These are phyloP conservation scores for Sabatieria punctata DNA, from an alignment of 2,888 invertebrate genomes.

Conservation along the genomic window DNA sequence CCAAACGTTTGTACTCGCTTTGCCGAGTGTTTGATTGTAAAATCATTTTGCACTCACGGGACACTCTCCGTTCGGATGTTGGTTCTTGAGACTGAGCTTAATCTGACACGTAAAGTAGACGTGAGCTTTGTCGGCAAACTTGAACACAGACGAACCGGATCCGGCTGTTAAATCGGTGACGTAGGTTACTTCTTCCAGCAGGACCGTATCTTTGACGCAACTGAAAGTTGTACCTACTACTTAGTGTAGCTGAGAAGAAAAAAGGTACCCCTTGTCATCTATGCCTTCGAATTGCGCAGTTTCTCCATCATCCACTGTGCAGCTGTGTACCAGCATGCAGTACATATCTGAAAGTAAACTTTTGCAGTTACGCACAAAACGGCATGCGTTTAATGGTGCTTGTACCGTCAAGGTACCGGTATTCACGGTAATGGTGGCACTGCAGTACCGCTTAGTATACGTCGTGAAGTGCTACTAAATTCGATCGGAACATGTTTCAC, in stretches of 20 bases:
- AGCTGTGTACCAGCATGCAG: slow-evolving; percentile 10
- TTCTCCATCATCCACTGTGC: slow-evolving; percentile 9
- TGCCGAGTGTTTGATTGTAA: too few species aligned
- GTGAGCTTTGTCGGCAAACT: slow-evolving; percentile 8
- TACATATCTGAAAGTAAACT: slow-evolving; percentile 6
- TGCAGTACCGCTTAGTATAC: too few species aligned
- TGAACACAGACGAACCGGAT: slow-evolving; percentile 7
- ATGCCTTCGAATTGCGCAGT: neutral
- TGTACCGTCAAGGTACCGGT: neutral
- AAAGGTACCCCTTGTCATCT: slow-evolving; percentile 7
- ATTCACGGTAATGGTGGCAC: too few species aligned
- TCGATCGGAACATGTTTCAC: too few species aligned
- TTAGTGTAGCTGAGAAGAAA: neutral
- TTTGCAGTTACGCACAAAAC: neutral
- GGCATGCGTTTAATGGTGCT: too few species aligned
- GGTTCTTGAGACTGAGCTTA: slow-evolving; percentile 3
- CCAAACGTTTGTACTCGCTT: too few species aligned
- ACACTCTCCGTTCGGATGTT: neutral
- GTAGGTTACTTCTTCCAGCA: slow-evolving; percentile 5
- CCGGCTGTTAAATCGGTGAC: slow-evolving; percentile 5
- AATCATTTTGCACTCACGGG: slow-evolving; percentile 4
- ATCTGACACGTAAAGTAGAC: slow-evolving; percentile 9
- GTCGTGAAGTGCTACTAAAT: too few species aligned
- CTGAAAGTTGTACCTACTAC: slow-evolving; percentile 1
- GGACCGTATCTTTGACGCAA: slow-evolving; percentile 1